Conservation (phyloP, 2,113 vertebrate genomes). For the Aspiorhynchus laticeps region DNA sequence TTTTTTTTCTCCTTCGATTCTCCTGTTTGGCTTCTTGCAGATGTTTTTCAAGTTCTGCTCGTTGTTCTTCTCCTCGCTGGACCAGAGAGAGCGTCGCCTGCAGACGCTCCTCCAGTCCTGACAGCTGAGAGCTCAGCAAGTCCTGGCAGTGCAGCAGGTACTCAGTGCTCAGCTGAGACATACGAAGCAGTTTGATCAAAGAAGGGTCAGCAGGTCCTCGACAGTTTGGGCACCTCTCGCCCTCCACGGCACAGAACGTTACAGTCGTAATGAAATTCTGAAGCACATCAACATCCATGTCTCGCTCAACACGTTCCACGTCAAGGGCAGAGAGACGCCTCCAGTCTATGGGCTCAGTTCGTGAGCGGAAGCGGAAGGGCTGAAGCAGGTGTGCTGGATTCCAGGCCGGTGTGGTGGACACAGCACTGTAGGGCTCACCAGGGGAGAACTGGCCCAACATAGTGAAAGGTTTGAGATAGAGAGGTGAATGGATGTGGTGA, state of each 20-base stretch:
- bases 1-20: slow-evolving; percentile 71
- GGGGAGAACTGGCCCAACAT: slow-evolving; percentile 50
- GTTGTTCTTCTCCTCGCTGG: slow-evolving; percentile 59
- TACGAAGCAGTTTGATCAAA: slow-evolving; percentile 76
- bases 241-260: slow-evolving; percentile 76
- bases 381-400: slow-evolving; percentile 39
- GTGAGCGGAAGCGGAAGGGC: slow-evolving; percentile 73
- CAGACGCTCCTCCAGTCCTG: slow-evolving; percentile 65
- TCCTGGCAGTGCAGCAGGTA: slow-evolving; percentile 81
- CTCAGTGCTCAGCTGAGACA: slow-evolving; percentile 81
- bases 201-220: slow-evolving; percentile 66
- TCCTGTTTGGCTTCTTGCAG: slow-evolving; percentile 70
- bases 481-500: not conserved
- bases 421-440: not conserved
- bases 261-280: slow-evolving; percentile 73
- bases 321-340: slow-evolving; percentile 73
- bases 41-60: slow-evolving; percentile 61
- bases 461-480: slow-evolving; percentile 17
- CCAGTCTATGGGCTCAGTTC: slow-evolving; percentile 71
- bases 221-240: slow-evolving; percentile 73
- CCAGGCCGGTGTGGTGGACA: slow-evolving; percentile 32
- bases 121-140: slow-evolving; percentile 65
- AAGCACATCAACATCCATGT: slow-evolving; percentile 72
- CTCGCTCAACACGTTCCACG: slow-evolving; percentile 73
- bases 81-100: slow-evolving; percentile 61